phyloP scores from a whole-genome alignment of 2,797 vertebrate genomes.

The Kryptopterus vitreolus region DNA sequence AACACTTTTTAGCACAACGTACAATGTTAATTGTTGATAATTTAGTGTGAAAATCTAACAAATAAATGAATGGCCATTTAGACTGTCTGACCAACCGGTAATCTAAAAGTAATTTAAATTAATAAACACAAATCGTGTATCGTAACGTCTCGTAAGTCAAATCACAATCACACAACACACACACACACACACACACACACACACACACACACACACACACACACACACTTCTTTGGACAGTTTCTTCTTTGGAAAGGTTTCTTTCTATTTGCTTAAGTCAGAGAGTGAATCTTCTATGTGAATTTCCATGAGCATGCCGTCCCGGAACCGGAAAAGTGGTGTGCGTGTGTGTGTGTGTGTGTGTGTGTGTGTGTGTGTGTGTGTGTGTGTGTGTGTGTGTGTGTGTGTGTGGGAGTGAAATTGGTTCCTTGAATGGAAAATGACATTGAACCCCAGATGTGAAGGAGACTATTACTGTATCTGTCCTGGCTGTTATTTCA shows the following conservation, averaged over 20 bases:
- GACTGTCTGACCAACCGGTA: constrained; percentile 1
- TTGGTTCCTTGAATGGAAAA: constrained; percentile 27
- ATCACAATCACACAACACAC: background rate
- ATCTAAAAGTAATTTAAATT: constrained; percentile 18
- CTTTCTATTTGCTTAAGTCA: constrained; percentile 33
- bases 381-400: background rate
- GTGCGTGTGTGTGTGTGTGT: background rate
- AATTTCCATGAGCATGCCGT: constrained; percentile 38
- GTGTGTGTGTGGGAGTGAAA: background rate
- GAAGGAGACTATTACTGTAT: constrained; percentile 27
- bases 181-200: background rate
- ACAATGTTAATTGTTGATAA: constrained; percentile 21
- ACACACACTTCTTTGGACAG: background rate
- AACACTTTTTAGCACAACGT: background rate
- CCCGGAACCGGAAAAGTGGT: constrained; percentile 21
- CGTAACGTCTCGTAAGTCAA: background rate
- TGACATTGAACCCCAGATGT: constrained; percentile 18
- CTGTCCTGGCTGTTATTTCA: constrained; percentile 15
- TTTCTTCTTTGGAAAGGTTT: constrained; percentile 46
- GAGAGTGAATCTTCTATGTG: constrained; percentile 20
- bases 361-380: constrained; percentile 16
- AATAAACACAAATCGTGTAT: constrained; percentile 27
- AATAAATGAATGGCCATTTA: background rate
- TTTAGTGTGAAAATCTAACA: background rate
- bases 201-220: background rate